phyloP scores from a whole-genome alignment of 2,113 vertebrate genomes.

The Cardinalis cardinalis region DNA sequence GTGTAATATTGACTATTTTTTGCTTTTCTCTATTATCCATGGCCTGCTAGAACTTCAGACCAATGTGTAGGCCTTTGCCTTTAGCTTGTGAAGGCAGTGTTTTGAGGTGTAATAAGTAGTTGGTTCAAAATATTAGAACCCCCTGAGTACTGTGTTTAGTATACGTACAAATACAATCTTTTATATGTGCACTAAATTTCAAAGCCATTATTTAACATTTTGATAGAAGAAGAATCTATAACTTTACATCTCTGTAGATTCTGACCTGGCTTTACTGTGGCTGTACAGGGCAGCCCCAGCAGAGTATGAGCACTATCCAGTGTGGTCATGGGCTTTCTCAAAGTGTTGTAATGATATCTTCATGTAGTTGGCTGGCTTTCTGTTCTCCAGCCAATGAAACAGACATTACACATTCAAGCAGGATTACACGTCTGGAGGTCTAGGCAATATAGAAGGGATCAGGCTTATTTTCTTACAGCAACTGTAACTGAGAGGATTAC shows the following conservation, averaged over 20 bases:
- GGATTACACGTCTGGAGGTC: slow-evolving; percentile 11
- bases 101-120: background rate
- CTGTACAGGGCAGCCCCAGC: background rate
- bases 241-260: background rate
- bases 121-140: background rate
- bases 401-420: background rate
- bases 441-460: slow-evolving; percentile 5
- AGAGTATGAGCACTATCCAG: background rate
- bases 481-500: slow-evolving; percentile 38
- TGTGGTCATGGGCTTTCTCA: background rate
- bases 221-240: background rate
- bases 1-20: background rate
- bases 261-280: background rate
- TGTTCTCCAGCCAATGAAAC: background rate
- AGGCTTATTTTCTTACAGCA: background rate
- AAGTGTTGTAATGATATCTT: background rate
- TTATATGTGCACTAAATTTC: background rate
- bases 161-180: background rate
- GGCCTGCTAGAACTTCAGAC: background rate
- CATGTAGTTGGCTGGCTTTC: background rate
- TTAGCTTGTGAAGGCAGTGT: background rate
- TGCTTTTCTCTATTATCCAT: background rate
- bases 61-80: background rate
- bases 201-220: background rate
- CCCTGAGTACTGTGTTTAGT: background rate